Evolutionary conservation across 2,888 invertebrate species (phyloP), one percentile per base, ranked within the genome.

Genomic region (Autographa gamma): DNA sequence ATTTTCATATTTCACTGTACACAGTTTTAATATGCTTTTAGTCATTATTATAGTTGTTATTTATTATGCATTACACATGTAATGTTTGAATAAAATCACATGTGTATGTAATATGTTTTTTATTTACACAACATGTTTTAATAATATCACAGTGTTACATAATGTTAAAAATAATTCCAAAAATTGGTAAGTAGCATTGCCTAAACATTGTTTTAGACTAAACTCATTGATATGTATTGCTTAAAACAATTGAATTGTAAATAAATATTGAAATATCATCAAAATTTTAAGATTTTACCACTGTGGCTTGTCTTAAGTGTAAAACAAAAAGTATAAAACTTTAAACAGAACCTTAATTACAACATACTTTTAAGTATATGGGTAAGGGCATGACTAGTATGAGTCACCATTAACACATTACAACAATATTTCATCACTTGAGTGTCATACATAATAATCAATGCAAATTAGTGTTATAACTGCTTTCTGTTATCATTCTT

Each of bases 1-100:
- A 67, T 74, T 81, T 81, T 80, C 73, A 76, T 58, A 71, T 74
- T 77, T 80, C 60, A 76, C 85, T 85, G 80, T 80, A 84, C 76
- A 82, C 77, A 73, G 60, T 67, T 79, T 77, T 71, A 75, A 65
- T 76, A 77, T 81, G 82, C 81, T 82, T 85, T 85, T 88, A 84
- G 85, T 87, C 84, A 86, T 77, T 81, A 83, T 79, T 78, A 80
- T 87, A 86, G 81, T 80, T 82, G 71, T 85, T 87, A 87, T 86
- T 88, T 85, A 86, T 86, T 86, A 79, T 74, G 63, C 67, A 70
- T 66, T 71, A 76, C 79, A 82, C 80, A 76, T 81, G 80, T 74
- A 77, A 73, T 62, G 66, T 73, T 83, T 66, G 43, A 84, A 79
- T 84, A 84, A 84, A 84, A 81, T 83, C 71, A 77, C 81, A 79